phyloP scores from a whole-genome alignment of 2,797 vertebrate genomes.

The Aeoliscus strigatus region DNA sequence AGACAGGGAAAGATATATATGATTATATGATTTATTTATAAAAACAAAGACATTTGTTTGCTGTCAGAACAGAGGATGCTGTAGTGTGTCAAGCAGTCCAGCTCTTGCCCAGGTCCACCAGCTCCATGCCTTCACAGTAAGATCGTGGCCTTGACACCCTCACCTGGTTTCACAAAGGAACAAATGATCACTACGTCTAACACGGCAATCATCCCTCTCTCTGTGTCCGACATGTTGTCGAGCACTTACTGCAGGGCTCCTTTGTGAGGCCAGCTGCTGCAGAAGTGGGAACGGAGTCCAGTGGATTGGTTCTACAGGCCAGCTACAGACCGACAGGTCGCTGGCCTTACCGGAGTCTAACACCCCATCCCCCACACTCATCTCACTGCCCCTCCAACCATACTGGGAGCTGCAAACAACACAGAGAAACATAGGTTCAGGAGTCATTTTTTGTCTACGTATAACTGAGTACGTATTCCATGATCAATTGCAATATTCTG shows the following conservation, averaged over 20 bases:
- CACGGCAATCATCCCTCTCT: too few species aligned
- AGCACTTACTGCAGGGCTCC: constrained; percentile 52
- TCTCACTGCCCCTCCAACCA: constrained; percentile 78
- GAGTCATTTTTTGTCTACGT: too few species aligned
- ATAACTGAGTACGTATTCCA: too few species aligned
- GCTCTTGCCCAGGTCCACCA: constrained; percentile 81
- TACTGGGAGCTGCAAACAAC: constrained; percentile 74
- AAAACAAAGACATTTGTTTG: constrained; percentile 17
- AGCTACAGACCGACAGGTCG: constrained; percentile 85
- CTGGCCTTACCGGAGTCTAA: constrained; percentile 89
- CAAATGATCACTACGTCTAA: constrained; percentile 3
- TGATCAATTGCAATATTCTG: too few species aligned
- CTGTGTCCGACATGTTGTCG: constrained; percentile 5
- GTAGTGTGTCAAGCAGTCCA: constrained; percentile 79
- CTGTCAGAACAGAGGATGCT: constrained; percentile 6
- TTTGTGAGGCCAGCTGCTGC: constrained; percentile 76
- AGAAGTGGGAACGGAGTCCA: constrained; percentile 86
- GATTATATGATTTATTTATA: constrained; percentile 17
- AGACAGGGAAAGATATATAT: constrained; percentile 3
- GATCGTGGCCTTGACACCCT: constrained; percentile 74
- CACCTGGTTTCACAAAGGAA: constrained; percentile 59
- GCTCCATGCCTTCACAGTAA: constrained; percentile 85
- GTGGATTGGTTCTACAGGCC: constrained; percentile 84
- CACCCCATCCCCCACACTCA: constrained; percentile 82
- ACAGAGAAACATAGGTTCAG: constrained; percentile 7